These are phyloP conservation scores for Meles meles DNA, from an alignment of 2,113 vertebrate genomes.

Conservation along the genomic window DNA sequence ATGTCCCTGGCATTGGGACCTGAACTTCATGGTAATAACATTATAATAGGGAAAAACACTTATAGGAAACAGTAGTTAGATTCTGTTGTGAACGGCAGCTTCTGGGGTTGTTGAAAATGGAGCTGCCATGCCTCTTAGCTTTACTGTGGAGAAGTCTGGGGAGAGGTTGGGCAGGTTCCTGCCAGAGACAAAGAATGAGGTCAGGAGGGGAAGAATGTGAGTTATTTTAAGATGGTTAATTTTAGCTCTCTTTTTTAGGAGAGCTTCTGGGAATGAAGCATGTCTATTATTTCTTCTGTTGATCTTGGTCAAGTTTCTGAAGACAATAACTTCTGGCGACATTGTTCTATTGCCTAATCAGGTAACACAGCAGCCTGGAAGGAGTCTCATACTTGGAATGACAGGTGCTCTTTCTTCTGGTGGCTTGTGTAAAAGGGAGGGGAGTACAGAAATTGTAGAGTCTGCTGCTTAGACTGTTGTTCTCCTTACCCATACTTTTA, in stretches of 20 bases:
- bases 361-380: not conserved
- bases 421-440: not conserved
- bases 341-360: not conserved
- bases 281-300: slow-evolving; percentile 18
- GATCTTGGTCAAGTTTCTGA: not conserved
- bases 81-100: not conserved
- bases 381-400: not conserved
- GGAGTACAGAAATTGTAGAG: not conserved
- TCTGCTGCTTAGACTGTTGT: not conserved
- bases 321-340: not conserved
- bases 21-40: not conserved
- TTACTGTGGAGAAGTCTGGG: not conserved
- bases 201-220: not conserved
- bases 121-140: not conserved
- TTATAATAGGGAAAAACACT: not conserved
- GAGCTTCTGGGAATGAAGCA: not conserved
- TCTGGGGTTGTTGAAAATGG: not conserved
- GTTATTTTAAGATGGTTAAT: slow-evolving; percentile 24
- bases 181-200: not conserved
- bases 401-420: not conserved
- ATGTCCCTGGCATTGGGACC: not conserved
- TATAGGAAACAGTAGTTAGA: not conserved
- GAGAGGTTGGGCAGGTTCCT: not conserved
- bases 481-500: not conserved
- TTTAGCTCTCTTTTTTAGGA: slow-evolving; percentile 2